Evolutionary conservation across 2,888 invertebrate genomes (phyloP), one percentile per base, ranked within the genome.

Genomic region (Endotricha flammealis): DNA sequence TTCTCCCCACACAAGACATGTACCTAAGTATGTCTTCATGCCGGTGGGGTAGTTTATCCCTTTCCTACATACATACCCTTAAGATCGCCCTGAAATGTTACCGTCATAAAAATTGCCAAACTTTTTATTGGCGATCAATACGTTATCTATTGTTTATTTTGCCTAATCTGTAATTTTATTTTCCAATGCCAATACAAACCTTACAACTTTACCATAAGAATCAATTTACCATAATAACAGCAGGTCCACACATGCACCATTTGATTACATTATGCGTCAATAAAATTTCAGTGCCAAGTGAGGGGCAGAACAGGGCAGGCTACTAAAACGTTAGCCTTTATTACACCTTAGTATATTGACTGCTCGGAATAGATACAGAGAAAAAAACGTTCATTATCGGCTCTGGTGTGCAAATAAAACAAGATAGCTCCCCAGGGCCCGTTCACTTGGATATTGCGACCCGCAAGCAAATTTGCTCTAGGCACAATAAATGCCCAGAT

Each of bases 391-490:
- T 80, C 80, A 82, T 83, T 82, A 82, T 76, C 75, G 75, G 60
- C 63, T 71, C 60, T 65, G 60, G 65, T 53, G 73, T 49, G 65
- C 72, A 80, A 80, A 81, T 80, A 81, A 79, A 82, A 80, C 76
- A 73, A 64, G 61, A 82, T 79, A 53, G 76, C 65, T 72, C 83
- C 81, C 81, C 49, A 50, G 75, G 66, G 83, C 64, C 64, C 67
- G 68, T 61, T 79, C 69, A 54, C 68, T 68, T 66, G 74, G 76
- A 79, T 83, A 83, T 85, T 82, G 85, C 81, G 78, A 67, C 69
- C 74, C 77, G 57, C 80, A 79, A 82, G 80, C 80, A 83, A 81
- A 83, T 83, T 82, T 81, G 72, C 76, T 77, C 72, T 71, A 73
- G 79, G 71, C 77, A 71, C 78, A 80, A 81, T 82, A 82, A 79